Evolutionary conservation across 2,888 invertebrate species (phyloP).

Genomic region (Unio pictorum): DNA sequence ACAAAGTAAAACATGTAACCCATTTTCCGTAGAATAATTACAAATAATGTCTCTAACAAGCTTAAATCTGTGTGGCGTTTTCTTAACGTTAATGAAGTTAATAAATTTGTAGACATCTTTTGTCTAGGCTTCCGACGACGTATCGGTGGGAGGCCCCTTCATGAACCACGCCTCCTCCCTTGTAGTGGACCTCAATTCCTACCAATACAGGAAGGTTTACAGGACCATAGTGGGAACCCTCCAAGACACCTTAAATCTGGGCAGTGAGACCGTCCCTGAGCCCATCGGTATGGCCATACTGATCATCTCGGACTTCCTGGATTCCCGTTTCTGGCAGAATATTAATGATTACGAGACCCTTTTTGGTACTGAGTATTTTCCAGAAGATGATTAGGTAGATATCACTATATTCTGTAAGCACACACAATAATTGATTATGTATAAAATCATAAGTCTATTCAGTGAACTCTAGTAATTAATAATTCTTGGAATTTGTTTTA

Average conservation of each 20-base stretch:
- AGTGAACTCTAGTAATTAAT: too few relatives aligned
- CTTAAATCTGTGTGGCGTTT: too few relatives aligned
- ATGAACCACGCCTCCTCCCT: constrained; percentile 34
- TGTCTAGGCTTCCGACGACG: constrained; percentile 33
- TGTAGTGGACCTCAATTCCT: constrained; percentile 28
- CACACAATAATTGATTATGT: too few relatives aligned
- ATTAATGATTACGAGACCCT: constrained; percentile 20
- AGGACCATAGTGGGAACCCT: constrained; percentile 23
- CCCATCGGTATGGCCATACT: constrained; percentile 20
- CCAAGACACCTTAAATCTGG: constrained; percentile 24
- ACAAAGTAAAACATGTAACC: too few relatives aligned
- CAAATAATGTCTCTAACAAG: too few relatives aligned
- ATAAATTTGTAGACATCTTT: background rate
- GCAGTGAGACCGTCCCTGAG: constrained; percentile 26
- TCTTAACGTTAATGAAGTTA: too few relatives aligned
- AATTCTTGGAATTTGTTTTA: too few relatives aligned
- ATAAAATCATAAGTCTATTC: too few relatives aligned
- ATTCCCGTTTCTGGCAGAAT: constrained; percentile 29
- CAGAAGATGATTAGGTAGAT: too few relatives aligned
- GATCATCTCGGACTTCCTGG: constrained; percentile 28
- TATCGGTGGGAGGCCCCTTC: constrained; percentile 25
- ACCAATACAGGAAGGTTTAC: constrained; percentile 25
- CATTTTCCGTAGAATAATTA: too few relatives aligned
- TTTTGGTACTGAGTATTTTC: too few relatives aligned
- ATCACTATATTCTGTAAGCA: too few relatives aligned